A percentile compares a stretch with the other conserved stretches of the same genome.
Conservation (phyloP, 2,797 vertebrate genomes). For the Oophaga sylvatica region DNA sequence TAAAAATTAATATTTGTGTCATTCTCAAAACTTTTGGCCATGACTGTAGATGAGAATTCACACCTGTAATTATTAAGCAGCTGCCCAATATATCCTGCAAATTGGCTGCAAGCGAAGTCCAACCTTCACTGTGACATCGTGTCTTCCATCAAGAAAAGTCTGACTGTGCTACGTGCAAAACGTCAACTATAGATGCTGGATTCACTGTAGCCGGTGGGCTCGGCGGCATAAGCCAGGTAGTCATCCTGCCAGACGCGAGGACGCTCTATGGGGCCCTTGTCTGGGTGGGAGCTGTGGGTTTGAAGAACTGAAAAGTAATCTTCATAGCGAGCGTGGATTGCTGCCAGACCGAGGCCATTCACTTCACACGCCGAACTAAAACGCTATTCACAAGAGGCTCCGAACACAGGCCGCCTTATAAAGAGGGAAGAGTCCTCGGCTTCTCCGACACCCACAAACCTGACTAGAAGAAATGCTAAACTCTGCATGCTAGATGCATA, state of each 20-base stretch:
- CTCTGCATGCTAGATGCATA: background rate
- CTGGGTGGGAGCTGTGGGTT: constrained; percentile 25
- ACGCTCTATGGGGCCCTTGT: background rate
- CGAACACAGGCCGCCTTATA: constrained; percentile 33
- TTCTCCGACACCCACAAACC: background rate
- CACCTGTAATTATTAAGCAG: too few relatives aligned
- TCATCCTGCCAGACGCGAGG: background rate
- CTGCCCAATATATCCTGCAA: too few relatives aligned
- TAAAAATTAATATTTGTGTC: too few relatives aligned
- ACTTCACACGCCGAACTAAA: constrained; percentile 28
- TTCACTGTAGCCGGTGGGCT: background rate
- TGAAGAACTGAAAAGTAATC: constrained; percentile 15
- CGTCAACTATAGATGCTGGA: background rate
- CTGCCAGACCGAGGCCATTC: constrained; percentile 14
- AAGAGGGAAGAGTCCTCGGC: background rate
- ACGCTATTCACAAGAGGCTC: constrained; percentile 33
- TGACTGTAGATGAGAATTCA: too few relatives aligned
- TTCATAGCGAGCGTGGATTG: constrained; percentile 6
- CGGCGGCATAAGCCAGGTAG: background rate
- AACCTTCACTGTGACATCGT: background rate
- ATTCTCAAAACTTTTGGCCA: too few relatives aligned
- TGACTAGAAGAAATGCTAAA: background rate
- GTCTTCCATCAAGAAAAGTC: background rate
- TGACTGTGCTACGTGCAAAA: background rate
- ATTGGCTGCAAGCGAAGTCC: background rate